Conservation (phyloP, 2,797 vertebrate species). For the Hapalemur alaotrensis region DNA sequence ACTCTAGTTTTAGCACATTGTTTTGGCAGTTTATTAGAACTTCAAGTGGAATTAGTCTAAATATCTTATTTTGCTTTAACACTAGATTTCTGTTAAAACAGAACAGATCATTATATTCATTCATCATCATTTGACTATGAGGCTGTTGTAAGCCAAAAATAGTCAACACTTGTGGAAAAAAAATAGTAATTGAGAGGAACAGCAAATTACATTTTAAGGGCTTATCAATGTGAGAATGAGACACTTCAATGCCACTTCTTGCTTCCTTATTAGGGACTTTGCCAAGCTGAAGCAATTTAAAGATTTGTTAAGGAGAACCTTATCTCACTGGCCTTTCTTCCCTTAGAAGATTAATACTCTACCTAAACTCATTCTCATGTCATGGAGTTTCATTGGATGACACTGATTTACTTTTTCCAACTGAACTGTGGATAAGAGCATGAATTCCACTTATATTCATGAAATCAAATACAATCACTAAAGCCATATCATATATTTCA, state of each 20-base stretch:
- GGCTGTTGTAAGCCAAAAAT: conserved; percentile 78
- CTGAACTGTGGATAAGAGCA: neutral
- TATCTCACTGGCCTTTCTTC: neutral
- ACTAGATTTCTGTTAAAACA: conserved; percentile 77
- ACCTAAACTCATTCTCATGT: neutral
- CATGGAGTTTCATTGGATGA: neutral
- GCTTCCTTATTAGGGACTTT: conserved; percentile 76
- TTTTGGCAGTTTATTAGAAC: conserved; percentile 81
- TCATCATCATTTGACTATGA: conserved; percentile 81
- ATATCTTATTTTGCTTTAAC: conserved; percentile 80
- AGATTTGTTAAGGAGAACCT: conserved; percentile 9
- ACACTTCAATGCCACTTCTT: conserved; percentile 67
- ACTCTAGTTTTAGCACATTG: conserved; percentile 68
- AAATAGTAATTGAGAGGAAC: conserved; percentile 83
- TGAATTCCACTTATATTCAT: neutral
- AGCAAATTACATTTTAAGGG: conserved; percentile 83
- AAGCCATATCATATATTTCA: neutral
- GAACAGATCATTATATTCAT: conserved; percentile 76
- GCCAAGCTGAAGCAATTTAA: conserved; percentile 65
- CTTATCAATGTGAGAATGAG: conserved; percentile 81
- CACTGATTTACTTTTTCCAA: neutral
- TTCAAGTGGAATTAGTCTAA: conserved; percentile 78
- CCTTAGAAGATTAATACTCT: neutral
- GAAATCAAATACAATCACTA: neutral
- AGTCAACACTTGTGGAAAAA: conserved; percentile 81